phyloP scores from a whole-genome alignment of 2,797 vertebrate genomes.

The Sebastes cheni region DNA sequence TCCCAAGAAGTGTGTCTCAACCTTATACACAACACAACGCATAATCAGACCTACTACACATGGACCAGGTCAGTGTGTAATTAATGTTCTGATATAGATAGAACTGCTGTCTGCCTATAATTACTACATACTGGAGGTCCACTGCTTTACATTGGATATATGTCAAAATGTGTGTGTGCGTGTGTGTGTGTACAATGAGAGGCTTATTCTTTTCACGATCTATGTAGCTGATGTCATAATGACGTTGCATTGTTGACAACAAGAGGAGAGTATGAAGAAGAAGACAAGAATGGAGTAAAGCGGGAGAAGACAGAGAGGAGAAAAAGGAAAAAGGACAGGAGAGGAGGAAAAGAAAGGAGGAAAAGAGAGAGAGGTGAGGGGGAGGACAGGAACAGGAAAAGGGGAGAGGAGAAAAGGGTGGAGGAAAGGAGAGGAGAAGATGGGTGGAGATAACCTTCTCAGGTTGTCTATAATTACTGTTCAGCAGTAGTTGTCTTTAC shows the following conservation, averaged over 20 bases:
- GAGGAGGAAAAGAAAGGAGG: background rate
- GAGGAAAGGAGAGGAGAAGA: background rate
- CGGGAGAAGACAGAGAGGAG: background rate
- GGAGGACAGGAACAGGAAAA: background rate
- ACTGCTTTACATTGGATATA: background rate
- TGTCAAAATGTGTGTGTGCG: background rate
- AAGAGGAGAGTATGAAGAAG: background rate
- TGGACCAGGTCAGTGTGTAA: slow-evolving; percentile 35
- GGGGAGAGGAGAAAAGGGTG: background rate
- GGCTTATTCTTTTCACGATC: background rate
- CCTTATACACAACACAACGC: too few relatives aligned
- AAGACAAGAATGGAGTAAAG: background rate
- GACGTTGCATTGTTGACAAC: background rate
- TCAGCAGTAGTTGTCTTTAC: background rate
- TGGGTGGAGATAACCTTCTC: background rate
- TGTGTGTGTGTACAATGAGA: background rate
- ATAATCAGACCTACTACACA: too few relatives aligned
- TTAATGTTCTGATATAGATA: slow-evolving; percentile 31
- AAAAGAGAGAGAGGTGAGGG: background rate
- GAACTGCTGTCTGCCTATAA: slow-evolving; percentile 16
- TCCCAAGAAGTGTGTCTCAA: too few relatives aligned
- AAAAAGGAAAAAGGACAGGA: background rate
- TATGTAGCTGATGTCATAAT: background rate
- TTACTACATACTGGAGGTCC: slow-evolving; percentile 16
- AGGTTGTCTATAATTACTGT: slow-evolving; percentile 12